These are phyloP conservation scores for Catharus minimus DNA, from an alignment of 2,113 vertebrate species.

Conservation along the genomic window DNA sequence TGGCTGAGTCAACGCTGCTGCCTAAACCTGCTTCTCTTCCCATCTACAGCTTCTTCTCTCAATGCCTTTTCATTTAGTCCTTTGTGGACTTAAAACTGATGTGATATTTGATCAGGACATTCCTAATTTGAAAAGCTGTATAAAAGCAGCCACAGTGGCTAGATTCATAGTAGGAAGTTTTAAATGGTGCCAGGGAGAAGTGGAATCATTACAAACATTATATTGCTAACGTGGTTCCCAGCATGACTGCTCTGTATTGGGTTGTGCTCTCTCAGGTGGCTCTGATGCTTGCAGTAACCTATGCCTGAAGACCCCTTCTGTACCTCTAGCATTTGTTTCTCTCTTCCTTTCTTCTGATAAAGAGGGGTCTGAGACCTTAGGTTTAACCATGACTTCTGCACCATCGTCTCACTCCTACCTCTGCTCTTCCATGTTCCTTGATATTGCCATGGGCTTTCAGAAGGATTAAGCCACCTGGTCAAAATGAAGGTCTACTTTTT, in stretches of 20 bases:
- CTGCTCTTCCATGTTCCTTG: not conserved
- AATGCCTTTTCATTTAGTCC: not conserved
- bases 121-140: not conserved
- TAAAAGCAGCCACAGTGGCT: not conserved
- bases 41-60: not conserved
- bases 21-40: not conserved
- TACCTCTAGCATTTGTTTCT: not conserved
- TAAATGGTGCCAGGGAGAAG: not conserved
- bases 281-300: not conserved
- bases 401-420: not conserved
- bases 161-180: not conserved
- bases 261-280: not conserved
- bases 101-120: not conserved
- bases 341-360: not conserved
- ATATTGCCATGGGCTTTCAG: not conserved
- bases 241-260: not conserved
- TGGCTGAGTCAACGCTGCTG: fast-evolving
- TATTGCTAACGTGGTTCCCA: not conserved
- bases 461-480: not conserved
- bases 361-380: not conserved
- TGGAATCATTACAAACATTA: not conserved
- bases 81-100: not conserved
- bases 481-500: not conserved
- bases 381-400: not conserved
- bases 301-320: not conserved